Base-by-base conservation (phyloP, 64 coral and sea anemone genomes). In the Orbicella faveolata region DNA sequence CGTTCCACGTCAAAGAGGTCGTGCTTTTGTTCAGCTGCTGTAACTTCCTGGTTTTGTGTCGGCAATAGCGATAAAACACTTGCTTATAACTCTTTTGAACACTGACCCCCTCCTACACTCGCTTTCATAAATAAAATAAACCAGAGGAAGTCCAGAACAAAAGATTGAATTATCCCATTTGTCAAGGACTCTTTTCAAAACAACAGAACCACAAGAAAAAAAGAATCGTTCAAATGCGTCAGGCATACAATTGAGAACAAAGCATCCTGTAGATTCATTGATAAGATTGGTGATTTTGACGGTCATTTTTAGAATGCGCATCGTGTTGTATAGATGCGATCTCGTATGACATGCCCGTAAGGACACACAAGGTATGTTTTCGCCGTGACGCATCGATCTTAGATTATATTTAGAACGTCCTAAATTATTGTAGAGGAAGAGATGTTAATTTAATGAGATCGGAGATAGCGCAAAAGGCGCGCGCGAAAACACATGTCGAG, bases 121-220 rank as follows among this genome's bases (percentile, higher is more conserved):
- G 77, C 48, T 52, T 79, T 19, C 35, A 39, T 19, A 39, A 79
- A 53, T 51, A 12, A 79, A 70, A 52, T 79, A 51, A 51, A 79
- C 77, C 75, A 41, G 77, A 79, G 25, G 21, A 53, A 79, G 36
- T 53, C 21, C 39, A 79, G 39, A 53, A 79, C 44, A 53, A 79
- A 48, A 52, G 44, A 79, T 79, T 7, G 39, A 52, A 12, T 52
- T 23, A 52, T 25, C 33, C 48, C 51, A 19, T 53, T 53, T 79
- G 41, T 53, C 77, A 19, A 25, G 5, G 14, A 52, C 15, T 53
- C 39, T 25, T 77, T 77, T 39, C 36, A 16, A 19, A 39, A 12
- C 9, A 11, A 11, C 21, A 79, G 36, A 79, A 53, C 52, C 16
- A 79, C 39, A 52, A n/a, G 36, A 76, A 17, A 39, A 16, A 39